phyloP scores from a whole-genome alignment of 1,140 invertebrate genomes.

The Drosophila kepulauana region DNA sequence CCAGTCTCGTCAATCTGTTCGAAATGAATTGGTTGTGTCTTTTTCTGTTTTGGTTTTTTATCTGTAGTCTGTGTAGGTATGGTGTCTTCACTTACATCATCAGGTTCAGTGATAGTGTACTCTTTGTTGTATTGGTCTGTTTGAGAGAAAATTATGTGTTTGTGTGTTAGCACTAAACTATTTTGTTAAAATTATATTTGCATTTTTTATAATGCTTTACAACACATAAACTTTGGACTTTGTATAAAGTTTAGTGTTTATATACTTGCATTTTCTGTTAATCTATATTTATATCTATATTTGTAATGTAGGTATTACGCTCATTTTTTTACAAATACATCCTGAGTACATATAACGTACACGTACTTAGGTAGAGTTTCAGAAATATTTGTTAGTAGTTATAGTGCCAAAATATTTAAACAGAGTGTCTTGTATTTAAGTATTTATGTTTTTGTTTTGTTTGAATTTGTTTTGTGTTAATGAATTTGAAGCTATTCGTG shows the following conservation, averaged over 20 bases:
- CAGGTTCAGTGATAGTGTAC: constrained; percentile 84
- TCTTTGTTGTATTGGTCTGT: constrained; percentile 85
- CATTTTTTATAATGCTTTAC: constrained; percentile 81
- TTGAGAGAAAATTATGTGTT: constrained; percentile 80
- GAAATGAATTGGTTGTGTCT: constrained; percentile 52
- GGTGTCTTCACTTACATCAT: constrained; percentile 81
- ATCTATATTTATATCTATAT: constrained; percentile 34
- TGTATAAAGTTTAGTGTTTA: constrained; percentile 57
- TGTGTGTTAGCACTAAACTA: constrained; percentile 81
- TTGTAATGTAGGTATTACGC: constrained; percentile 47
- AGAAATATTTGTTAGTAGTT: constrained; percentile 60
- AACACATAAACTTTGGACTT: constrained; percentile 56
- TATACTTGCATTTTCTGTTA: constrained; percentile 63
- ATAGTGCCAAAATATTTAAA: constrained; percentile 41
- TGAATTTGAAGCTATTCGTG: constrained; percentile 31
- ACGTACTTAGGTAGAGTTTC: constrained; percentile 49
- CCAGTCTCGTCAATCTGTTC: constrained; percentile 67
- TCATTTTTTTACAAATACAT: constrained; percentile 46
- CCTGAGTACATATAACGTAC: constrained; percentile 31
- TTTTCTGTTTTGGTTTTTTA: constrained; percentile 72
- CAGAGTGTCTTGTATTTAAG: constrained; percentile 32
- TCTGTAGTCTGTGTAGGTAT: constrained; percentile 80
- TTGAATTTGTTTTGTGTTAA: constrained; percentile 54
- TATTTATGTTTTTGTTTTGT: constrained; percentile 33
- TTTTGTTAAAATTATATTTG: constrained; percentile 76